Percentiles rank a stretch among this genome's conserved stretches.
Conservation (phyloP, 1,140 invertebrate genomes). For the Trissolcus basalis region DNA sequence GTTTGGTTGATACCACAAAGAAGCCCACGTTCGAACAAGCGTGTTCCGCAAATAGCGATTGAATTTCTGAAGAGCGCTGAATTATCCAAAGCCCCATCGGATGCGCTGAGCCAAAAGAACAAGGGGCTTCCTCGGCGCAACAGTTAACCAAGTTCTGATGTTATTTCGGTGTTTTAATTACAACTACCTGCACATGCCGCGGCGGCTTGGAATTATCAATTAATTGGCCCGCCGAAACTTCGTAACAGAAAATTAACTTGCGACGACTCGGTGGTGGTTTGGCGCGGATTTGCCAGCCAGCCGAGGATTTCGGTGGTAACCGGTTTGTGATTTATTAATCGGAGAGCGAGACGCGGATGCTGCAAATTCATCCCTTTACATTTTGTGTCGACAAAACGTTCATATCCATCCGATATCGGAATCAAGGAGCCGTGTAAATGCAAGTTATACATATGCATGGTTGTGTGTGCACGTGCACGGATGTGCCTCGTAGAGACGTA, state of each 20-base stretch:
- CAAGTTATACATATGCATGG: slow-evolving; percentile 9
- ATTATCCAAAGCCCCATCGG: too few species aligned
- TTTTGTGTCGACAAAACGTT: slow-evolving; percentile 22
- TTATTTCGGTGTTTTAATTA: slow-evolving; percentile 2
- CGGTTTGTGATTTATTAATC: neutral
- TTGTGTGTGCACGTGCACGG: slow-evolving; percentile 4
- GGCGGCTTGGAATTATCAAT: slow-evolving; percentile 20
- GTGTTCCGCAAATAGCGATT: too few species aligned
- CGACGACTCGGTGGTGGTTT: neutral
- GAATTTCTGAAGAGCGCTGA: too few species aligned
- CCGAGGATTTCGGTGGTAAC: too few species aligned
- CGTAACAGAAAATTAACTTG: slow-evolving; percentile 15
- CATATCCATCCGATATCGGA: slow-evolving; percentile 57
- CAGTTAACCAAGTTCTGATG: neutral
- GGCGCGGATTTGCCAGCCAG: neutral
- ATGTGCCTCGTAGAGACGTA: slow-evolving; percentile 2
- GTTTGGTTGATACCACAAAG: too few species aligned
- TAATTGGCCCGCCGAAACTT: slow-evolving; percentile 15
- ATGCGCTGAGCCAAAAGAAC: too few species aligned
- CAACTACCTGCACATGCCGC: neutral
- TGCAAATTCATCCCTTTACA: slow-evolving; percentile 7
- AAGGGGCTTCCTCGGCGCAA: too few species aligned
- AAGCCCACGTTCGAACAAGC: too few species aligned
- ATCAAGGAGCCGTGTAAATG: slow-evolving; percentile 25
- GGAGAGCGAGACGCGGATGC: neutral